Base-by-base conservation (phyloP, 2,113 vertebrate species). In the Amphiprion ocellaris region DNA sequence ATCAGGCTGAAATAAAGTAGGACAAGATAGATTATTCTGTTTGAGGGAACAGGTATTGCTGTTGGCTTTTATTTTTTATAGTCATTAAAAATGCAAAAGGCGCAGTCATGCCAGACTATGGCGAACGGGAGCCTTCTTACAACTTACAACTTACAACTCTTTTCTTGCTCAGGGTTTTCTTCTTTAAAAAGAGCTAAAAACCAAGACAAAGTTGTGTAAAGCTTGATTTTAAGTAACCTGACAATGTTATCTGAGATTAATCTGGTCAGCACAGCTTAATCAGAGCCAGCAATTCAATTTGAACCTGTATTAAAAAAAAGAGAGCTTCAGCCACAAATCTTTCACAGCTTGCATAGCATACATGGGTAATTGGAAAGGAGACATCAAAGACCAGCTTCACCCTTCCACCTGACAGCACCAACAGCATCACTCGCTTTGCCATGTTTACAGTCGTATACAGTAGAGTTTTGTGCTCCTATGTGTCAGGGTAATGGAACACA, bases 41-140 rank as follows among this genome's bases (percentile, higher is more conserved):
- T 68, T 74, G 41, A 56, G 14, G 37, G 21, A 56, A 49, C 19
- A 60, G 14, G 17, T 69, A 26, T 69, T 46, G 44, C 19, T 28
- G 28, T 50, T 44, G 26, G 1, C 47, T 68, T 75, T 30, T 71
- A 21, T 44, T 44, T 69, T 68, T 83, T 16, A 53, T 5, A 44
- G 10, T 53, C 21, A 77, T 84, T 54, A 83, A 83, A 80, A 75
- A 69, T 75, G 12, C 24, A 77, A 68, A 76, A 59, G 52, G 19
- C 72, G 10, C 41, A 66, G 8, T 54, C 56, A 76, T 41, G 49
- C 9, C 65, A 67, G 12, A 50, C 59, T 53, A 67, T 30, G 7
- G 66, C 11, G 11, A 54, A 41, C 4, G 53, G 26, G 21, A 5
- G 11, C 12, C 14, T 53, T 11, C 3, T 53, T 61, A 11, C 56